Conservation (phyloP, 2,888 invertebrate species). For the Amphimallon solstitiale region DNA sequence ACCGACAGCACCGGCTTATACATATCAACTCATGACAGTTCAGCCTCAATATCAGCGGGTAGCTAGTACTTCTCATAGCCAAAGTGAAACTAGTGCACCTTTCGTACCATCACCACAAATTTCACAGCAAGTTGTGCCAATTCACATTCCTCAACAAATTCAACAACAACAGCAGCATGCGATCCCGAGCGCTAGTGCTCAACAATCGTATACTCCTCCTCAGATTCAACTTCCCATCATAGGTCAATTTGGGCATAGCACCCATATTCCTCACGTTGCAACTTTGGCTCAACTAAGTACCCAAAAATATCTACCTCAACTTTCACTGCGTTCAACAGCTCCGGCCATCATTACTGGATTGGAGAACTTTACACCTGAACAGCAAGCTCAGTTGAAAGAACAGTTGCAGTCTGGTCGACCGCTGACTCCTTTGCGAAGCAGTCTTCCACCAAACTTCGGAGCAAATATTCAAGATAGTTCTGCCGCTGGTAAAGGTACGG, state of each 20-base stretch:
- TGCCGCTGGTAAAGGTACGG: neutral
- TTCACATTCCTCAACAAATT: conserved; percentile 31
- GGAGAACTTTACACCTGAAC: conserved; percentile 61
- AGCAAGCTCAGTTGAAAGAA: conserved; percentile 60
- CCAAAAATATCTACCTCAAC: conserved; percentile 46
- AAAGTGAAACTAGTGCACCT: conserved; percentile 32
- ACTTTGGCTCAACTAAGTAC: conserved; percentile 54
- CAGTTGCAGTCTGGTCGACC: conserved; percentile 50
- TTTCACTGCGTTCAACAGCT: conserved; percentile 44
- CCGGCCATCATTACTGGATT: conserved; percentile 61
- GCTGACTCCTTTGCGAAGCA: conserved; percentile 34
- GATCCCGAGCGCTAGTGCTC: conserved; percentile 23
- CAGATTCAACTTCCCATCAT: conserved; percentile 34
- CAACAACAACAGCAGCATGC: conserved; percentile 9
- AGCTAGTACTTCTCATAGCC: conserved; percentile 12
- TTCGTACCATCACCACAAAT: conserved; percentile 41
- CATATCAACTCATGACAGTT: conserved; percentile 26
- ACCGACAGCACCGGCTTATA: conserved; percentile 38
- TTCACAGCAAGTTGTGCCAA: conserved; percentile 30
- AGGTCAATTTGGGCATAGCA: conserved; percentile 35
- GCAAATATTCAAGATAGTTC: neutral
- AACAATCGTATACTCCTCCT: conserved; percentile 26
- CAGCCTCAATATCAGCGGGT: conserved; percentile 32
- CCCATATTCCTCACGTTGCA: conserved; percentile 48
- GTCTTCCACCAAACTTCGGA: conserved; percentile 11